Evolutionary conservation across 2,888 invertebrate genomes (phyloP).

Genomic region (Calephelis perditalis): DNA sequence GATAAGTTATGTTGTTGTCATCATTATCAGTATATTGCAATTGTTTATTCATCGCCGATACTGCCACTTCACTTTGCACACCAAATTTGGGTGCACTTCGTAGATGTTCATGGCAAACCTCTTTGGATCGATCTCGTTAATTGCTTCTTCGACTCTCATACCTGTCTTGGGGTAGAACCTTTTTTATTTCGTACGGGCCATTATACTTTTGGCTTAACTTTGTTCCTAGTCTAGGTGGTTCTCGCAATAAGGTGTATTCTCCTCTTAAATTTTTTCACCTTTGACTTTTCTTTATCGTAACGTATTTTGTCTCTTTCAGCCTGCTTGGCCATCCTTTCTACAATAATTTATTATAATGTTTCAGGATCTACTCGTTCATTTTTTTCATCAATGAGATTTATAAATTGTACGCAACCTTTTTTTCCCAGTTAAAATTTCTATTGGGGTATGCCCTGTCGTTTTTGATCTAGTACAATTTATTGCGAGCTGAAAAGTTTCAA

Average conservation of each 20-base stretch:
- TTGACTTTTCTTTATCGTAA: constrained; percentile 20
- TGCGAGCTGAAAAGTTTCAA: background rate
- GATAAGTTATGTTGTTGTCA: no score
- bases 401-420: no score
- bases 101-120: background rate
- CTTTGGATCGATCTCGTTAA: no score
- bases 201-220: constrained; percentile 14
- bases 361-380: no score
- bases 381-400: no score
- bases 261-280: constrained; percentile 18
- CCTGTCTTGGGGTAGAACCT: constrained; percentile 15
- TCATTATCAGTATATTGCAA: no score
- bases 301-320: constrained; percentile 17
- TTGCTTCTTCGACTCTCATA: no score
- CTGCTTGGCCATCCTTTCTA: constrained; percentile 12
- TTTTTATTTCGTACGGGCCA: constrained; percentile 22
- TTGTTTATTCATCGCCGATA: constrained; percentile 9
- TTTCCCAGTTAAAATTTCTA: no score
- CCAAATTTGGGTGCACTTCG: constrained; percentile 2
- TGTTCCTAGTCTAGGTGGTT: no score
- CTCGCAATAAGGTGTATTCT: no score
- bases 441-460: background rate
- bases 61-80: background rate
- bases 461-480: background rate
- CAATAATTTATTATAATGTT: constrained; percentile 14